Conservation (phyloP, 2,113 vertebrate genomes). For the Taurulus bubalis region DNA sequence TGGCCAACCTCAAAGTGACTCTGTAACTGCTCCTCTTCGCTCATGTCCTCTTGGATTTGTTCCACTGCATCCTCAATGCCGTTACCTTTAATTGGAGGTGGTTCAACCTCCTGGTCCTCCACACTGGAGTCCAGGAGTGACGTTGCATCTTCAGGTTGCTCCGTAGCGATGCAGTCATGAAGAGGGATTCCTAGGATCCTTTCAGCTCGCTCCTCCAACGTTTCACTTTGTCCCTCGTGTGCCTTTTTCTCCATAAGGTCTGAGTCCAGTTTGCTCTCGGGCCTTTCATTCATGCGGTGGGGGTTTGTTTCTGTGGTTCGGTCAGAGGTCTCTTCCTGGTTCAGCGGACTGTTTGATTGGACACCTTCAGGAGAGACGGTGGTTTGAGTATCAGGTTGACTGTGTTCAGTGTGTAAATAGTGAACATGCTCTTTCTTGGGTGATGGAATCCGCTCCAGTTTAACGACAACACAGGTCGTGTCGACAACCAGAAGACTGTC, state of each 20-base stretch:
- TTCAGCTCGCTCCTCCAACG: conserved; percentile 74
- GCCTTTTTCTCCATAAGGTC: conserved; percentile 24
- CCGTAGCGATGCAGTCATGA: conserved; percentile 10
- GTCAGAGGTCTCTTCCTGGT: conserved; percentile 35
- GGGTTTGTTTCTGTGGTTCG: conserved; percentile 19
- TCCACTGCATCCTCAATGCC: not conserved
- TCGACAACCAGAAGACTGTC: conserved; percentile 85
- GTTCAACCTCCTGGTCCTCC: conserved; percentile 23
- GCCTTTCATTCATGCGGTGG: conserved; percentile 15
- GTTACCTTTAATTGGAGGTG: not conserved
- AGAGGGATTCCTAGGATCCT: conserved; percentile 79
- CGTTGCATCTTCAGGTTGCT: conserved; percentile 8
- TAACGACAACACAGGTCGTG: conserved; percentile 89
- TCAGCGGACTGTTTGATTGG: conserved; percentile 19
- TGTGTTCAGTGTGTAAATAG: conserved; percentile 55
- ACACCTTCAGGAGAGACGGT: conserved; percentile 9
- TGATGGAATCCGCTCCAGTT: conserved; percentile 86
- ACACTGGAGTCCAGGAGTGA: not conserved
- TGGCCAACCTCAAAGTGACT: not conserved
- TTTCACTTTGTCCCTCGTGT: conserved; percentile 26
- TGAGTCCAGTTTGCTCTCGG: not conserved
- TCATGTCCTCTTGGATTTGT: conserved; percentile 8
- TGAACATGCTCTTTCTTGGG: conserved; percentile 84
- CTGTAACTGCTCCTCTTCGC: conserved; percentile 2
- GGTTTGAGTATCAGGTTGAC: conserved; percentile 8